Evolutionary conservation across 1,140 invertebrate species (phyloP), one percentile per base, ranked within the genome.

Genomic region (Drosophila jambulina): DNA sequence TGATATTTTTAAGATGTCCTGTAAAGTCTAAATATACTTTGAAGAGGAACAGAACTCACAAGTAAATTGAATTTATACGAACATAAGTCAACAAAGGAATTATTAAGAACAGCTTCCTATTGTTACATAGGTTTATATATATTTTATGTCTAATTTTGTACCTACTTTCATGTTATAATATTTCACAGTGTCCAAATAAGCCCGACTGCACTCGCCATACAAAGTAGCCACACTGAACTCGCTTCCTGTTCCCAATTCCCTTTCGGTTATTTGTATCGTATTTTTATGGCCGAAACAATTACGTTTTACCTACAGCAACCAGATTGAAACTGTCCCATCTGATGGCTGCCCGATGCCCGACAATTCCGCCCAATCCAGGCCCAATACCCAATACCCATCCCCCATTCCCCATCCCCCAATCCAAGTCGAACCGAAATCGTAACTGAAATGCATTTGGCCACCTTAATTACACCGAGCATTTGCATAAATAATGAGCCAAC

Each of bases 201-300:
- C 32, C 54, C 25, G 48, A 25, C 63, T 68, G 25, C 64, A 63
- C 46, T 56, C 21, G 9, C 61, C 67, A 85, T 78, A 75, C 75
- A 81, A 86, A 85, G 78, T 85, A 86, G 78, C 82, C 61, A 25
- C 43, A 60, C 51, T 59, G 58, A n/a, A 32, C 48, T 51, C 25
- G 48, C 48, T 51, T 51, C 48, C 48, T 32, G 48, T 64, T 49
- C 38, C 43, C 54, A 42, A 54, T 67, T 80, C 38, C 38, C 54
- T 59, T 42, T 64, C 46, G 54, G 82, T 65, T 68, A 71, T 74
- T 77, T 72, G 75, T 77, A 69, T 79, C 57, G 74, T 32, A 40
- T 65, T 76, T 60, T 77, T 82, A 78, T 82, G 77, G 60, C 42
- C 64, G 46, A 78, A 86, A 86, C 82, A 85, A 86, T 86, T 75